A percentile compares a stretch with the other conserved stretches of the same genome.
Conservation (phyloP, 2,113 vertebrate species). For the Onychorhynchus coronatus region DNA sequence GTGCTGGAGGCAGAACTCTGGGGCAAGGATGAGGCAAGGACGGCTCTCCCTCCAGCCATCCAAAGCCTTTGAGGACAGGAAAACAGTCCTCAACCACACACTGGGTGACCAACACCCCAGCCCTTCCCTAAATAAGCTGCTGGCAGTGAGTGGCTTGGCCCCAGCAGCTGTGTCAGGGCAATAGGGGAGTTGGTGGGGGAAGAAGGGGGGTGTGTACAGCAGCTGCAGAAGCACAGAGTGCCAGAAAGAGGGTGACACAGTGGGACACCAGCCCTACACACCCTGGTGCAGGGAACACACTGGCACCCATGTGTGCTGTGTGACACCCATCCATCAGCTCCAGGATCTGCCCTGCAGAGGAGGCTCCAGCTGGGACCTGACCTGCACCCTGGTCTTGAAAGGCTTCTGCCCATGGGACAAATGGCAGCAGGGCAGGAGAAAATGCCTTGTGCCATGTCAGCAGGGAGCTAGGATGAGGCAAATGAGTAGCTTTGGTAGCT, state of each 20-base stretch:
- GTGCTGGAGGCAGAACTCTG: background rate
- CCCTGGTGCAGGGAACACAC: background rate
- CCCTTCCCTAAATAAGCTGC: background rate
- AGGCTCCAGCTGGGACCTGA: background rate
- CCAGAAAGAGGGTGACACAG: background rate
- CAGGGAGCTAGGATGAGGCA: background rate
- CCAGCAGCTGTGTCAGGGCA: background rate
- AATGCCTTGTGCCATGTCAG: background rate
- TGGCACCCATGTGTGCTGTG: background rate
- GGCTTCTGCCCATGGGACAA: background rate
- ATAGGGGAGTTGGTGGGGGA: too few relatives aligned
- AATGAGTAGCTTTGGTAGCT: background rate
- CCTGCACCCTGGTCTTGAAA: background rate
- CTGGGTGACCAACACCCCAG: background rate
- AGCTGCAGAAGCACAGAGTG: background rate
- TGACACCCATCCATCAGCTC: background rate
- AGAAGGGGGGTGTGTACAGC: background rate
- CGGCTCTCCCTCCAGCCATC: background rate
- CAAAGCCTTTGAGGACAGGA: background rate
- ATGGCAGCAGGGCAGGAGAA: background rate
- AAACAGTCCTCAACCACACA: background rate
- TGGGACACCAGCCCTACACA: background rate
- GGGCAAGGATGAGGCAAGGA: fast-evolving
- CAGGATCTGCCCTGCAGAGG: background rate
- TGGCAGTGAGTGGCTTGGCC: background rate